Base-by-base conservation (phyloP, 2,888 invertebrate genomes). In the Gerosis bhagava region DNA sequence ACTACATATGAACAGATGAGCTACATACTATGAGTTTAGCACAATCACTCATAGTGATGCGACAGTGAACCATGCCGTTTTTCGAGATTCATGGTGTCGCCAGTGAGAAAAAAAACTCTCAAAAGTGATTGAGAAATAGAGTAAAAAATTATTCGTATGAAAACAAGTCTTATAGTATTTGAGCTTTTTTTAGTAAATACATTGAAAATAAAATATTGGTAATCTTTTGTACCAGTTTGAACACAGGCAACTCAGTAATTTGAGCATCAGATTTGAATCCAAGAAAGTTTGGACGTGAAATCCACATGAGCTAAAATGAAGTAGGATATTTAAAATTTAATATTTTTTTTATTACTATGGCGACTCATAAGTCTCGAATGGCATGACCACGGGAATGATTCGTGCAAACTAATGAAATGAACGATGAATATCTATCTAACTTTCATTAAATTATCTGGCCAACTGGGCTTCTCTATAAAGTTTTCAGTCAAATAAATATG, bases 371-470 rank as follows among this genome's bases (percentile, higher is more conserved):
- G 61, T 60, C 73, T 70, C 70, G 63, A 62, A 59, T 61, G 66
- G 65, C 70, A 65, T 64, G 67, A 67, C 74, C 81, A 68, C 65
- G 80, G 91, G 91, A 91, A 91, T 91, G 91, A 91, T 91, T 90
- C 91, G 90, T 91, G 91, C 91, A 91, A 90, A 87, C 88, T 89
- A 89, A 79, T 77, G 80, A 84, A 83, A 83, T 86, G 86, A 74
- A 59, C 54, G 50, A 79, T 80, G 77, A 72, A 54, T 49, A 57
- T 53, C 59, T 74, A 57, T 22, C 45, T 52, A 53, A 41, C 19
- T 28, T 28, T 44, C 15, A 39, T 51, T 50, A 50, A 51, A 52
- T 41, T 45, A 45, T 54, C 37, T 39, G 35, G 29, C 35, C 41
- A 34, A 29, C 35, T 35, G 44, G 47, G 51, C 48, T 51, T 31